These are phyloP conservation scores for Takifugu rubripes DNA, from an alignment of 2,797 vertebrate species.

Conservation along the genomic window DNA sequence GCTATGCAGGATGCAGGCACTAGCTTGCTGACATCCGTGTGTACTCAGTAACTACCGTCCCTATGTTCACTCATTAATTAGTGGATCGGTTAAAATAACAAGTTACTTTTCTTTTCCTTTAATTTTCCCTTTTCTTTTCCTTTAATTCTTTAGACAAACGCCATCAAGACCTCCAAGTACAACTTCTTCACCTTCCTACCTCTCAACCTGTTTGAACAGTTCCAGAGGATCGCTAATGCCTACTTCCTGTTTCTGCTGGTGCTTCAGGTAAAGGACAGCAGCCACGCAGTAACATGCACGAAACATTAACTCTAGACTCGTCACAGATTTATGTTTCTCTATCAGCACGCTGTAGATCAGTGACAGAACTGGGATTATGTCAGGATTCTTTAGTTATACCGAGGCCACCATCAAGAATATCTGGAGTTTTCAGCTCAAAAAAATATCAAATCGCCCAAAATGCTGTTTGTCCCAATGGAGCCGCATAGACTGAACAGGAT, in stretches of 20 bases:
- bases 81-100: no score
- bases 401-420: no score
- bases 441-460: background rate
- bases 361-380: no score
- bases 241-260: constrained; percentile 92
- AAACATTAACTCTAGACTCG: background rate
- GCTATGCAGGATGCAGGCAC: no score
- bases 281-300: background rate
- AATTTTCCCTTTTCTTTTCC: background rate
- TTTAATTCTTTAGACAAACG: constrained; percentile 78
- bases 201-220: constrained; percentile 95
- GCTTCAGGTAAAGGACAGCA: constrained; percentile 80
- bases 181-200: constrained; percentile 91
- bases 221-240: constrained; percentile 93
- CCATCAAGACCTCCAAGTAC: constrained; percentile 94
- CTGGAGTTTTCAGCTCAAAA: no score
- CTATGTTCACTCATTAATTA: no score
- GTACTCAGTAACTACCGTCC: no score
- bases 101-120: background rate
- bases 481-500: constrained; percentile 26
- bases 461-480: background rate
- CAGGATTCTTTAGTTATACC: no score
- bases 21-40: no score
- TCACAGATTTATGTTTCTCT: no score
- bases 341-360: no score